Percentiles rank a stretch among this genome's conserved stretches.
Conservation (phyloP, 2,888 invertebrate genomes). For the Byasa hedistus region DNA sequence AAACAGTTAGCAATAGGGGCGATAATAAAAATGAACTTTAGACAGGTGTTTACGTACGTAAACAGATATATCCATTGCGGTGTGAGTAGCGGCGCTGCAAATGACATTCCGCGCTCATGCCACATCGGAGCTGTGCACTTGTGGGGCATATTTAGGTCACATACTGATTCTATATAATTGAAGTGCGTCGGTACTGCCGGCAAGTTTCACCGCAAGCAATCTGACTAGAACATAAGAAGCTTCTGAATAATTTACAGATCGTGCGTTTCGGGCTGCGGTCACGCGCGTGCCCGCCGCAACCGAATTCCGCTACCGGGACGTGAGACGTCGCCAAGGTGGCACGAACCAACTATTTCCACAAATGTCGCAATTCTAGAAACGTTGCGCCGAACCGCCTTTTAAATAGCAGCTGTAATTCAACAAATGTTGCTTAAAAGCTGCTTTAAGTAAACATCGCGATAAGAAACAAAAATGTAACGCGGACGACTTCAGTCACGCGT, state of each 20-base stretch:
- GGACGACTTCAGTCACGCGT: background rate
- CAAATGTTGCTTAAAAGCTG: constrained; percentile 10
- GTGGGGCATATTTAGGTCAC: constrained; percentile 66
- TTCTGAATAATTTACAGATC: constrained; percentile 67
- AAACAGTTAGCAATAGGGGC: background rate
- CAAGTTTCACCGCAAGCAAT: constrained; percentile 70
- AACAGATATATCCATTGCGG: constrained; percentile 57
- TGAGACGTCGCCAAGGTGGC: constrained; percentile 35
- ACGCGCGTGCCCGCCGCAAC: constrained; percentile 61
- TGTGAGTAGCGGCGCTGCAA: constrained; percentile 60
- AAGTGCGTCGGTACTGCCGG: constrained; percentile 53
- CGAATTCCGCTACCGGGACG: constrained; percentile 61
- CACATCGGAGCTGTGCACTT: constrained; percentile 61
- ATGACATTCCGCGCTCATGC: constrained; percentile 66
- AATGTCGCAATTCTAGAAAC: constrained; percentile 29
- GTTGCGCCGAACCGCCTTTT: constrained; percentile 28
- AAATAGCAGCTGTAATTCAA: constrained; percentile 25
- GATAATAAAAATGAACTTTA: constrained; percentile 3
- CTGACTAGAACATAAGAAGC: constrained; percentile 57
- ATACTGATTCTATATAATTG: constrained; percentile 67
- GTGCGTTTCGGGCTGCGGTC: constrained; percentile 69
- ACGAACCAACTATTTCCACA: constrained; percentile 25
- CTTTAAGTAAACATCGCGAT: constrained; percentile 10
- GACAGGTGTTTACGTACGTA: constrained; percentile 36
- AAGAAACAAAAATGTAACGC: constrained; percentile 5